Conservation (phyloP, 2,888 invertebrate species). For the Clitarchus hookeri region DNA sequence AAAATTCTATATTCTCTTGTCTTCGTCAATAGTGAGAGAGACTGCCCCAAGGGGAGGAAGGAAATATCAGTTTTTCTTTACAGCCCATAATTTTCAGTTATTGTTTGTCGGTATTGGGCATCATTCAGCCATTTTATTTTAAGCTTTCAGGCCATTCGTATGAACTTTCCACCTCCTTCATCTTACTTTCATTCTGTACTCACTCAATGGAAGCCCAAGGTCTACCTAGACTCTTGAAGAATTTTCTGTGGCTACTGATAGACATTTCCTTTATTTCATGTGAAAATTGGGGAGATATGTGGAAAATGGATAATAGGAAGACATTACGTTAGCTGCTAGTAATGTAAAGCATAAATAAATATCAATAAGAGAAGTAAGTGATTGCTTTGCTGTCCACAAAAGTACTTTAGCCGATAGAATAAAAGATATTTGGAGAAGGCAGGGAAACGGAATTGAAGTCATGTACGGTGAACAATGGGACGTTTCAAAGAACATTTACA, state of each 20-base stretch:
- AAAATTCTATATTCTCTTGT: background rate
- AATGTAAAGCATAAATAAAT: background rate
- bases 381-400: slow-evolving; percentile 23
- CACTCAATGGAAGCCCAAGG: too few relatives aligned
- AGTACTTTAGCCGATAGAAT: slow-evolving; percentile 31
- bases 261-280: too few relatives aligned
- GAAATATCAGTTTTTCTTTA: too few relatives aligned
- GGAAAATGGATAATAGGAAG: background rate
- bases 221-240: background rate
- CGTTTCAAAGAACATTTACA: slow-evolving; percentile 28
- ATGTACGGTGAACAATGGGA: background rate
- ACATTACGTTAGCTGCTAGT: background rate
- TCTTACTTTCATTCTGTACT: too few relatives aligned
- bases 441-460: background rate
- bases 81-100: too few relatives aligned
- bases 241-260: background rate
- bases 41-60: too few relatives aligned
- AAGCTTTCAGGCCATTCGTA: too few relatives aligned
- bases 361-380: background rate
- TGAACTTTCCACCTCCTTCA: too few relatives aligned
- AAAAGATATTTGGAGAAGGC: background rate
- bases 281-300: background rate
- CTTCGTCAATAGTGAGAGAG: too few relatives aligned
- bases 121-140: too few relatives aligned
- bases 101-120: too few relatives aligned